Conservation (phyloP, 1,140 invertebrate species). For the Platyscapa corneri region DNA sequence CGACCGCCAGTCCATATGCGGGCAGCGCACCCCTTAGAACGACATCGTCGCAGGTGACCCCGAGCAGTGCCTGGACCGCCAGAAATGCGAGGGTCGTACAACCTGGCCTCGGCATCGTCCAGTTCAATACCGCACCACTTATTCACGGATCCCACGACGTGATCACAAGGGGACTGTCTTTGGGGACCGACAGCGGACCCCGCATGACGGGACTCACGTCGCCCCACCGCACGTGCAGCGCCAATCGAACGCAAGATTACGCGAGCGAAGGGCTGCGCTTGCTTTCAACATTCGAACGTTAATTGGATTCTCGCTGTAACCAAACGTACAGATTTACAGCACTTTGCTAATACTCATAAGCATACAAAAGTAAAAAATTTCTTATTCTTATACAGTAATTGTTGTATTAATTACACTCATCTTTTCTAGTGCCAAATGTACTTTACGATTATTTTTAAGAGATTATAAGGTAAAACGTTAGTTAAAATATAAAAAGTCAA, state of each 20-base stretch:
- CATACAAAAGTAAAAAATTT: too few species aligned
- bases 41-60: not conserved
- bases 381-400: too few species aligned
- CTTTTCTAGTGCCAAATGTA: too few species aligned
- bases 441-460: too few species aligned
- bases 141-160: not conserved
- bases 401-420: too few species aligned
- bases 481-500: too few species aligned
- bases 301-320: not conserved
- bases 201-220: not conserved
- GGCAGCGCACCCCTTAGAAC: slow-evolving; percentile 55
- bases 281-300: not conserved
- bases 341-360: too few species aligned
- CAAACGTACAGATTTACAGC: too few species aligned
- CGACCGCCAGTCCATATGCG: slow-evolving; percentile 61
- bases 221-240: not conserved
- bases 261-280: not conserved
- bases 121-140: not conserved
- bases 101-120: not conserved
- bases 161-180: not conserved
- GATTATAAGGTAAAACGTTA: too few species aligned
- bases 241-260: not conserved
- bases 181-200: not conserved
- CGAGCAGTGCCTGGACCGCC: not conserved
- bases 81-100: slow-evolving; percentile 27